A percentile compares a stretch with the other conserved stretches of the same genome.
Evolutionary conservation across 2,888 invertebrate genomes (phyloP).

Genomic region (Epicampocera succincta): DNA sequence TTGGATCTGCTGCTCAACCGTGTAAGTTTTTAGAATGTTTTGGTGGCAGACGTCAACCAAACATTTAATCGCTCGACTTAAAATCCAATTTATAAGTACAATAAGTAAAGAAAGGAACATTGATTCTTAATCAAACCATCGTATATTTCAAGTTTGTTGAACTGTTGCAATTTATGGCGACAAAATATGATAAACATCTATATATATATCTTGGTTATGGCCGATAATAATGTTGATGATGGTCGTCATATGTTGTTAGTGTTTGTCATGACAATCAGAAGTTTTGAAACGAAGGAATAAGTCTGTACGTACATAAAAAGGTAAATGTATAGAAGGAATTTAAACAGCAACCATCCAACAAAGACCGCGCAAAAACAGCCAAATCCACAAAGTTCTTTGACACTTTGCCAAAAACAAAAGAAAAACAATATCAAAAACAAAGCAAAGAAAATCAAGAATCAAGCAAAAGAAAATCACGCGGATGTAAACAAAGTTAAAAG

Average conservation of each 20-base stretch:
- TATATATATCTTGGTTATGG: conserved; percentile 2
- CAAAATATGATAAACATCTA: background rate
- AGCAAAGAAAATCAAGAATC: background rate
- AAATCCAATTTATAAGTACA: too few species aligned
- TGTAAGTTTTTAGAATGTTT: too few species aligned
- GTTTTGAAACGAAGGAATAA: background rate
- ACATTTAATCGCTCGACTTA: too few species aligned
- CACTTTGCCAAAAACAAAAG: conserved; percentile 53
- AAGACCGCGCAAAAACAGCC: background rate
- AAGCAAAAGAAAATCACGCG: conserved; percentile 4
- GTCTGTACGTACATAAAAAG: background rate
- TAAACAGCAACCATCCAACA: conserved; percentile 6
- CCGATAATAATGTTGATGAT: conserved; percentile 3
- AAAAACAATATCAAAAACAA: background rate
- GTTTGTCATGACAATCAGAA: conserved; percentile 2
- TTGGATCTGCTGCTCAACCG: too few species aligned
- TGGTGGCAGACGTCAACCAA: too few species aligned
- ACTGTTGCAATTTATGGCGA: background rate
- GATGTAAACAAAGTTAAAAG: conserved; percentile 30
- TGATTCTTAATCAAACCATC: too few species aligned
- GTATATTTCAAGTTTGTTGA: too few species aligned
- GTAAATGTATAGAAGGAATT: conserved; percentile 12
- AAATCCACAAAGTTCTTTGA: conserved; percentile 62
- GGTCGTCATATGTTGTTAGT: conserved; percentile 11
- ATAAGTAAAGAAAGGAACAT: too few species aligned